Conservation (phyloP, 2,888 invertebrate genomes). For the Tenthredo distinguenda region DNA sequence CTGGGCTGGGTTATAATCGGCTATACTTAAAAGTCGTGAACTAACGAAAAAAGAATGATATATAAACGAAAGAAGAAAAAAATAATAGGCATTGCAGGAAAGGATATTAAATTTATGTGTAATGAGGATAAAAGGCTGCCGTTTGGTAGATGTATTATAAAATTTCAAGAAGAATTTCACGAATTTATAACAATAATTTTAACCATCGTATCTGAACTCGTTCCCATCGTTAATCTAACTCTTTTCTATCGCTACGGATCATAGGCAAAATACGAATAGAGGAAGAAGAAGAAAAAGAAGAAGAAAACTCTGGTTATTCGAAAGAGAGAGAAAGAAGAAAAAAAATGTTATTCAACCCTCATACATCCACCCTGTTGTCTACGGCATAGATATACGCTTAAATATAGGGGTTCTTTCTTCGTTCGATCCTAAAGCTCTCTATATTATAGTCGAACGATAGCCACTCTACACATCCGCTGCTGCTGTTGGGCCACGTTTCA, state of each 20-base stretch:
- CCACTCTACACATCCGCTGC: not conserved
- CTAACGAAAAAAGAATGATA: not conserved
- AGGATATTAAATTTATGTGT: not conserved
- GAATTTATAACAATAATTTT: conserved; percentile 22
- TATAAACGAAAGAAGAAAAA: not conserved
- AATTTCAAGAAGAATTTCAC: not conserved
- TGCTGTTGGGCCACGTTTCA: conserved; percentile 24
- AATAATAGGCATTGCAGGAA: not conserved
- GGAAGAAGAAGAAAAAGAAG: not conserved
- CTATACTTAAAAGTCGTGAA: not conserved
- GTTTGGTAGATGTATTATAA: not conserved
- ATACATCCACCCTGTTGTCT: not conserved
- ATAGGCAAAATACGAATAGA: not conserved
- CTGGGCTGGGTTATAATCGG: not conserved
- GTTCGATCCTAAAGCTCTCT: conserved; percentile 30
- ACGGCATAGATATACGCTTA: not conserved
- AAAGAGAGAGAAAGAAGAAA: not conserved
- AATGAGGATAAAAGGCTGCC: not conserved
- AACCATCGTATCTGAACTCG: not conserved
- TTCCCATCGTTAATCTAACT: not conserved
- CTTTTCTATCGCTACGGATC: not conserved
- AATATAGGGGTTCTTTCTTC: conserved; percentile 29
- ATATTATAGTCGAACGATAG: conserved; percentile 6
- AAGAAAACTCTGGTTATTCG: not conserved
- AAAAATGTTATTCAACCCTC: not conserved